phyloP scores from a whole-genome alignment of 2,113 vertebrate genomes.

The Corvus moneduloides region DNA sequence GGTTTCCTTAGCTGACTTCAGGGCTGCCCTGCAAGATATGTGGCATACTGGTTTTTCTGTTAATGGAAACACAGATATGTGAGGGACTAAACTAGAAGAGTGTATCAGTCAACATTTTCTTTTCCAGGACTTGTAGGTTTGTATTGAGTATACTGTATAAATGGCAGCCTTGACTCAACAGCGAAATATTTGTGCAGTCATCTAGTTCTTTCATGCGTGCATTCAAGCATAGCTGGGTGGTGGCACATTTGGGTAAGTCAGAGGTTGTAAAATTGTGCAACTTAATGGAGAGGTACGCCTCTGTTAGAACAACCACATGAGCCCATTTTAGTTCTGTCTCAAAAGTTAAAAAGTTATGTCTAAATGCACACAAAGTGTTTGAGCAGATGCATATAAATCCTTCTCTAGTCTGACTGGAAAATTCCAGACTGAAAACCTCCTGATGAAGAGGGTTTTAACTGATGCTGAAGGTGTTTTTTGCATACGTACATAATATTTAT shows the following conservation, averaged over 20 bases:
- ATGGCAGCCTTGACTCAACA: neutral
- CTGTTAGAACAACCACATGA: neutral
- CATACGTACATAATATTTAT: neutral
- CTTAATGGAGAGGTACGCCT: neutral
- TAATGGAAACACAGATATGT: rapidly evolving
- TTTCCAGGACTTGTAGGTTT: neutral
- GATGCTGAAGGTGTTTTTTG: neutral
- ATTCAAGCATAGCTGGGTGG: neutral
- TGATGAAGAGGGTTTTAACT: neutral
- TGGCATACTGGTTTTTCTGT: neutral
- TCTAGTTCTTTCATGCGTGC: rapidly evolving
- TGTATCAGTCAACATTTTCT: neutral
- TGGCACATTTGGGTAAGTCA: neutral
- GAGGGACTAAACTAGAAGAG: neutral
- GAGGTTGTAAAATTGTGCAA: neutral
- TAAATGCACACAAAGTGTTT: neutral
- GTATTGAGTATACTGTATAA: too few relatives aligned
- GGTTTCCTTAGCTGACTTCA: neutral
- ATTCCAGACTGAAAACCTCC: neutral
- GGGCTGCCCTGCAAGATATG: neutral
- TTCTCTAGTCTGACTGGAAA: neutral
- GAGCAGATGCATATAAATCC: neutral
- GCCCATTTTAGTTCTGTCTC: neutral
- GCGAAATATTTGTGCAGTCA: neutral
- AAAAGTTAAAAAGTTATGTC: neutral